phyloP scores from a whole-genome alignment of 2,888 invertebrate genomes.

The Schizaphis graminum region DNA sequence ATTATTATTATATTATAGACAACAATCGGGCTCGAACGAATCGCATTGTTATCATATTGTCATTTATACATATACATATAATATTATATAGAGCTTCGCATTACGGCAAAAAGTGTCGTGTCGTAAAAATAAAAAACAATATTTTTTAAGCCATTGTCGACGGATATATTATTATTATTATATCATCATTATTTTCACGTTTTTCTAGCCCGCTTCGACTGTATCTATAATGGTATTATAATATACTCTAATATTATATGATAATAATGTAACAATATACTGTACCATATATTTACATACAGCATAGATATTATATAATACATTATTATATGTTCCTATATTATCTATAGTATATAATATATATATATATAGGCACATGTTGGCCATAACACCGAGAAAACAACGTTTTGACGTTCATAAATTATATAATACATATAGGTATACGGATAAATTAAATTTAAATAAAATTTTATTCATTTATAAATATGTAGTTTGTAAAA shows the following conservation, averaged over 20 bases:
- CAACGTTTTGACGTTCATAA: neutral
- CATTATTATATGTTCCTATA: too few relatives aligned
- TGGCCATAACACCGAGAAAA: neutral
- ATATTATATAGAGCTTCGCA: neutral
- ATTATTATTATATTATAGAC: conserved; percentile 12
- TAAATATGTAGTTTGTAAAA: neutral
- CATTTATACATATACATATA: neutral
- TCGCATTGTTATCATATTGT: conserved; percentile 45
- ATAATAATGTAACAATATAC: neutral
- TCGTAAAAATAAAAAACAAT: neutral
- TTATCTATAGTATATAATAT: neutral
- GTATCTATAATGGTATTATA: neutral
- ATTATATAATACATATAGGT: neutral
- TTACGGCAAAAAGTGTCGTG: conserved; percentile 1
- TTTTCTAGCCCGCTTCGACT: neutral
- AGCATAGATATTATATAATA: too few relatives aligned
- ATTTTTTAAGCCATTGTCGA: neutral
- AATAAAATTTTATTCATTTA: neutral
- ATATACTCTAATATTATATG: neutral
- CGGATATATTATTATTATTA: neutral
- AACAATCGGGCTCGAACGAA: conserved; percentile 46
- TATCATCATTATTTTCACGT: neutral
- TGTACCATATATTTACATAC: too few relatives aligned
- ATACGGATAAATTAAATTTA: too few relatives aligned
- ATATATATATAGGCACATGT: neutral